phyloP scores from a whole-genome alignment of 2,888 invertebrate genomes.

The Phaonia tiefii region DNA sequence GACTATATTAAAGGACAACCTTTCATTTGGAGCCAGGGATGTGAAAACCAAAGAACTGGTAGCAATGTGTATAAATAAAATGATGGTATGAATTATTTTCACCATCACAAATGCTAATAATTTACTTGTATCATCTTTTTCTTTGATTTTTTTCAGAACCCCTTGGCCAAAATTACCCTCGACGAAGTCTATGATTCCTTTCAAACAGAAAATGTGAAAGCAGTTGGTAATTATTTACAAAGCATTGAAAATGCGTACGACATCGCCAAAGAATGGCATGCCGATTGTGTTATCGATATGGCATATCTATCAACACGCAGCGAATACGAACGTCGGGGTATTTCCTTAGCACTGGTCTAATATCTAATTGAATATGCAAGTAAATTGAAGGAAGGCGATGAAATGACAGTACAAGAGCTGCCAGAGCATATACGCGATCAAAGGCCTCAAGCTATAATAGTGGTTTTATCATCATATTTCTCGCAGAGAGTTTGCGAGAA shows the following conservation, averaged over 20 bases:
- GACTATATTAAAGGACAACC: conserved; percentile 83
- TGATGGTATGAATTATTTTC: conserved; percentile 81
- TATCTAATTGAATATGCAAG: conserved; percentile 82
- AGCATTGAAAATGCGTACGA: conserved; percentile 83
- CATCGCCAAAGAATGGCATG: conserved; percentile 83
- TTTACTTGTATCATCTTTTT: too few relatives aligned
- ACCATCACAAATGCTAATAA: background rate
- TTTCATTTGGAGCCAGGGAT: conserved; percentile 84
- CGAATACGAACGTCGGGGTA: conserved; percentile 81
- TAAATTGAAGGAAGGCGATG: conserved; percentile 77
- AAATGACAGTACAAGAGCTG: conserved; percentile 52
- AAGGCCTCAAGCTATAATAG: conserved; percentile 80
- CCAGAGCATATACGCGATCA: conserved; percentile 69
- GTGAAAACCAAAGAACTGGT: conserved; percentile 82
- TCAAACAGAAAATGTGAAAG: conserved; percentile 81
- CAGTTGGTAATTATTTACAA: conserved; percentile 83
- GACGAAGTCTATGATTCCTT: conserved; percentile 78
- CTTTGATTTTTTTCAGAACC: conserved; percentile 62
- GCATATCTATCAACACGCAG: conserved; percentile 84
- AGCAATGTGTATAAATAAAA: conserved; percentile 85
- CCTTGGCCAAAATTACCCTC: conserved; percentile 74
- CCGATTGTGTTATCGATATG: conserved; percentile 84
- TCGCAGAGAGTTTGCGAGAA: conserved; percentile 83
- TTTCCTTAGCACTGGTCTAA: conserved; percentile 82
- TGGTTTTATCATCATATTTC: conserved; percentile 82